These are phyloP conservation scores for Campoletis raptor DNA, from an alignment of 2,888 invertebrate species.

Conservation along the genomic window DNA sequence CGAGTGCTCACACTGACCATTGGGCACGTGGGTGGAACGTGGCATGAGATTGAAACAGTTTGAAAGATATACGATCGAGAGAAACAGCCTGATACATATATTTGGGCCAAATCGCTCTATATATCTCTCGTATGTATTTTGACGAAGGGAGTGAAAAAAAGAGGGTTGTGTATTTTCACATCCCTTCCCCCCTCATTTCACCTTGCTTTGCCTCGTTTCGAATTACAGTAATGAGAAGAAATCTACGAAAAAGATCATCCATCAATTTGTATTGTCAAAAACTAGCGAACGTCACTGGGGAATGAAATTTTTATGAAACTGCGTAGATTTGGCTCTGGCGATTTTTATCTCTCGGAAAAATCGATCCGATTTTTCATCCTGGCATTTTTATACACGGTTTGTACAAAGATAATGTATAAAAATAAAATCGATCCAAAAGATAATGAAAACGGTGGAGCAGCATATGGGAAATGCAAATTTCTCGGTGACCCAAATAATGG, in stretches of 20 bases:
- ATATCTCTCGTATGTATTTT: conserved; percentile 2
- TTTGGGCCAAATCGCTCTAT: background rate
- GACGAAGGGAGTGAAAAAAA: conserved; percentile 14
- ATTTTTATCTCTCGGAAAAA: background rate
- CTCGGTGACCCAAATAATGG: conserved; percentile 36
- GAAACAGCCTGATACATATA: conserved; percentile 30
- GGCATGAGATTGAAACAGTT: conserved; percentile 58
- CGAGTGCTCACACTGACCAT: conserved; percentile 40
- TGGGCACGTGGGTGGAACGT: conserved; percentile 65
- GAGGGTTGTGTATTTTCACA: background rate
- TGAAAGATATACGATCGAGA: conserved; percentile 35
- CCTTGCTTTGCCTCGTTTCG: background rate
- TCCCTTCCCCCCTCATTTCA: background rate
- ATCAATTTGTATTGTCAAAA: background rate
- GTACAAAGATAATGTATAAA: background rate
- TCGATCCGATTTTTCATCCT: background rate
- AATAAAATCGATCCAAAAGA: conserved; percentile 17
- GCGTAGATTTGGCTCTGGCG: background rate
- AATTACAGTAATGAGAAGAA: background rate
- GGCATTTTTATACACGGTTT: background rate
- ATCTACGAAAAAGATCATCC: background rate
- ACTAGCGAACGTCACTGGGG: background rate
- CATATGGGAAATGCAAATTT: conserved; percentile 25
- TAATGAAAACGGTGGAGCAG: conserved; percentile 13
- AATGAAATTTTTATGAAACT: background rate